A percentile compares a stretch with the other conserved stretches of the same genome.
phyloP scores from a whole-genome alignment of 2,113 vertebrate genomes.

The Vombatus ursinus region DNA sequence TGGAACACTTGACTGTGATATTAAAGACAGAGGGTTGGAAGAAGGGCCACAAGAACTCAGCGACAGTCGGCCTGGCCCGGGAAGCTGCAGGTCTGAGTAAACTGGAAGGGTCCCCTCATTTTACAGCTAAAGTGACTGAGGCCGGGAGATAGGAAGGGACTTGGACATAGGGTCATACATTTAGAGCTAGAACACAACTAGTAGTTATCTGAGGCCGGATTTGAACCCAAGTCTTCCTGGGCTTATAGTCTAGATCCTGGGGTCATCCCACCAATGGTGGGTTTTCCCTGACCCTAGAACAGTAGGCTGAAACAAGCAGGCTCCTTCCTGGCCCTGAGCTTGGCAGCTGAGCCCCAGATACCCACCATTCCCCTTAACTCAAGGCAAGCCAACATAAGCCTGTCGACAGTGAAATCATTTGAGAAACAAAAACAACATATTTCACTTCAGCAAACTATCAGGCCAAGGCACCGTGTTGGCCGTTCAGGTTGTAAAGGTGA shows the following conservation, averaged over 20 bases:
- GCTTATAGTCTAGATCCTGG: not conserved
- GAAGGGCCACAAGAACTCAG: constrained; percentile 2
- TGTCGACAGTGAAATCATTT: not conserved
- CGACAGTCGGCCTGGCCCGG: not conserved
- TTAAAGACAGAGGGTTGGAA: not conserved
- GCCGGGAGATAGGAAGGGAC: not conserved
- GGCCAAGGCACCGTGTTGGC: not conserved
- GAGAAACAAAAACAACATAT: not conserved
- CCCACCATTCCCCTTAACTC: not conserved
- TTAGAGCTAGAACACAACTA: not conserved
- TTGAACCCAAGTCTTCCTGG: not conserved
- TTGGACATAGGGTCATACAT: not conserved
- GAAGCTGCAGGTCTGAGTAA: not conserved
- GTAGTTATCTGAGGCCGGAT: no score
- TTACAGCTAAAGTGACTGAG: constrained; percentile 5
- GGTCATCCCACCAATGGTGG: not conserved
- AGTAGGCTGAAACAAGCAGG: not conserved
- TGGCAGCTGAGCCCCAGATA: not conserved
- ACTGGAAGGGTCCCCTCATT: not conserved
- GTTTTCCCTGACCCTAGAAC: not conserved
- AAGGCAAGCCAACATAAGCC: not conserved
- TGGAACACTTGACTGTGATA: not conserved
- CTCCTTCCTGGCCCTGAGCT: no score
- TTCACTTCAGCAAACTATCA: not conserved
- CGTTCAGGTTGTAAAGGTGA: not conserved